These are phyloP conservation scores for Hylia prasina DNA, from an alignment of 2,113 vertebrate genomes.

Conservation along the genomic window DNA sequence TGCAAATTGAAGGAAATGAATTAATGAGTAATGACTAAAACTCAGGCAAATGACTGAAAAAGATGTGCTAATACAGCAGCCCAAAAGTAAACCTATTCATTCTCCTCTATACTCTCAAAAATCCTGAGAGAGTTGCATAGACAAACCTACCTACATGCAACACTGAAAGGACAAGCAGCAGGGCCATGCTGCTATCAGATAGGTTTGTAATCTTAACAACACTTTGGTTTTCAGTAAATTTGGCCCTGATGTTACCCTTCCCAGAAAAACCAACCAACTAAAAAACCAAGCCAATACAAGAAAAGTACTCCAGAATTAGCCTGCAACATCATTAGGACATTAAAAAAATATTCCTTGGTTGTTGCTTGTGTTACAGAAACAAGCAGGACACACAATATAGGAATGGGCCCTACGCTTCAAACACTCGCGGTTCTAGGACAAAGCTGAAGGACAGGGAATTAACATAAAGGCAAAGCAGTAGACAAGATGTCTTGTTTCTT, in stretches of 20 bases:
- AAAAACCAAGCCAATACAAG: not conserved
- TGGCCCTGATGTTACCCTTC: not conserved
- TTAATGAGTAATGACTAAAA: not conserved
- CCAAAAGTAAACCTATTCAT: not conserved
- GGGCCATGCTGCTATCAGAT: not conserved
- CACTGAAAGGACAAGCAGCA: not conserved
- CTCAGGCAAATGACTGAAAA: not conserved
- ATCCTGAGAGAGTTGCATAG: not conserved
- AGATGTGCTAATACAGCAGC: not conserved
- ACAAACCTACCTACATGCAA: not conserved
- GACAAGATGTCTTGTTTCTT: not conserved
- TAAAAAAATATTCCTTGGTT: not conserved
- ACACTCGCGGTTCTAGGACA: not conserved
- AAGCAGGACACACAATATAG: not conserved
- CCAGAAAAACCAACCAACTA: not conserved
- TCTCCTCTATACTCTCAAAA: not conserved
- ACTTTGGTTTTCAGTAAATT: not conserved
- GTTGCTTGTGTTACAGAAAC: not conserved
- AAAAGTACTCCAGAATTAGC: not conserved
- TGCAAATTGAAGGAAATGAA: not conserved
- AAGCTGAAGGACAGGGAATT: slow-evolving; percentile 35
- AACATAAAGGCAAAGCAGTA: slow-evolving; percentile 49
- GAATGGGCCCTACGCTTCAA: not conserved
- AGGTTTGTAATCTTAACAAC: not conserved
- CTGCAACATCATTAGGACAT: not conserved